These are phyloP conservation scores for Serranus cabrilla DNA, from an alignment of 2,797 vertebrate genomes.

Conservation along the genomic window DNA sequence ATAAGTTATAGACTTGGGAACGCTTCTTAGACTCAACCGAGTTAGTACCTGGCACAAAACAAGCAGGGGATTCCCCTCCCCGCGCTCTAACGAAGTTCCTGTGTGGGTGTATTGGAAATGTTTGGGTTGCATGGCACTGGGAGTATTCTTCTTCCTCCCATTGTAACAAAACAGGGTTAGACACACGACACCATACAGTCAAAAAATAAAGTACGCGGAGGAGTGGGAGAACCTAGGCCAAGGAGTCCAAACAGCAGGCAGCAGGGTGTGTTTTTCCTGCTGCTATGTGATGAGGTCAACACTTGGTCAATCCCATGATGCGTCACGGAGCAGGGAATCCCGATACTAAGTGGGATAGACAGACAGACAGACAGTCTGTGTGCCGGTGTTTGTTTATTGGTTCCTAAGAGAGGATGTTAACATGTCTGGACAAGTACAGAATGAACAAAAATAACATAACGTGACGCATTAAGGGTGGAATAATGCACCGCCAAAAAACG, in stretches of 20 bases:
- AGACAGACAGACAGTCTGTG: slow-evolving; percentile 33
- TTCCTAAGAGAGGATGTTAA: slow-evolving; percentile 61
- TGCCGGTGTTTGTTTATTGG: slow-evolving; percentile 68
- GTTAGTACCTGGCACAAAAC: slow-evolving; percentile 77
- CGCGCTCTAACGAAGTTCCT: slow-evolving; percentile 55
- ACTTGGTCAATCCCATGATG: slow-evolving; percentile 62
- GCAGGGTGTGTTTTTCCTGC: slow-evolving; percentile 53
- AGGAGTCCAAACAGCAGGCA: background rate
- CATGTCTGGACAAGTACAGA: slow-evolving; percentile 69
- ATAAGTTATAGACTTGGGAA: slow-evolving; percentile 69
- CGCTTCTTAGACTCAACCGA: slow-evolving; percentile 18
- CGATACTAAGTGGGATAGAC: slow-evolving; percentile 35
- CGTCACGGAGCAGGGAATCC: slow-evolving; percentile 76
- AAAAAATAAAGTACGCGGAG: slow-evolving; percentile 28
- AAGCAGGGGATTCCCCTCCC: slow-evolving; percentile 72
- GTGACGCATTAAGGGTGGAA: slow-evolving; percentile 46
- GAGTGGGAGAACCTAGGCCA: slow-evolving; percentile 15
- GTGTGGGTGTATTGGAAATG: slow-evolving; percentile 55
- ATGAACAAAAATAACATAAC: slow-evolving; percentile 49
- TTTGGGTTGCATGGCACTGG: slow-evolving; percentile 64
- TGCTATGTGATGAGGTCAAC: slow-evolving; percentile 62
- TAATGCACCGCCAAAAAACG: slow-evolving; percentile 2
- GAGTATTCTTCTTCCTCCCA: slow-evolving; percentile 71
- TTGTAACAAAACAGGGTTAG: slow-evolving; percentile 50
- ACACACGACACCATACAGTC: background rate